Evolutionary conservation across 2,113 vertebrate genomes (phyloP).

Genomic region (Scatophagus argus): DNA sequence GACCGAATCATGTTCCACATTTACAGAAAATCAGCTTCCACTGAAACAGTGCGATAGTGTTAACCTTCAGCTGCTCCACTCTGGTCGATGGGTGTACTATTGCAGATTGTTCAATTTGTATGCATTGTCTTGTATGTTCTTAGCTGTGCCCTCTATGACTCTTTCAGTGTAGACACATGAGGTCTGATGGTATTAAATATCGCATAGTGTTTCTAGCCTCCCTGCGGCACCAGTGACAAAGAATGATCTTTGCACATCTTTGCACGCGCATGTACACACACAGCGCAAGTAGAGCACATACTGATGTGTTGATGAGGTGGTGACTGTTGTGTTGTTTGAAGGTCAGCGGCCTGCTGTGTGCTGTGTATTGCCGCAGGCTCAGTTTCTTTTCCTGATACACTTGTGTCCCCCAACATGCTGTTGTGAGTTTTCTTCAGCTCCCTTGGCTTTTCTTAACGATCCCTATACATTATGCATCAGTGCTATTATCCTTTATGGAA

Average conservation of each 20-base stretch:
- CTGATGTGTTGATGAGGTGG: slow-evolving; percentile 15
- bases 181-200: slow-evolving; percentile 8
- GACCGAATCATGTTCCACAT: too few relatives aligned
- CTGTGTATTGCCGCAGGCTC: background rate
- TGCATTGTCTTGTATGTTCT: background rate
- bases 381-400: slow-evolving; percentile 32
- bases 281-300: slow-evolving; percentile 1
- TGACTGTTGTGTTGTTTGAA: slow-evolving; percentile 44
- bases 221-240: background rate
- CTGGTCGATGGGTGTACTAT: background rate
- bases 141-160: background rate
- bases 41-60: background rate
- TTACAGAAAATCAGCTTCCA: background rate
- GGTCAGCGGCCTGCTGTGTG: slow-evolving; percentile 45
- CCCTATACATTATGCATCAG: slow-evolving; percentile 59
- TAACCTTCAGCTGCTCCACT: background rate
- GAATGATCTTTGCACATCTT: slow-evolving; percentile 4
- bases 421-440: slow-evolving; percentile 44
- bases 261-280: background rate
- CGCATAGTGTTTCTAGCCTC: background rate
- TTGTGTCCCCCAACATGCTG: background rate
- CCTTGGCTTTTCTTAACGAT: slow-evolving; percentile 44
- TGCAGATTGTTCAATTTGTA: background rate
- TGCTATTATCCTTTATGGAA: slow-evolving; percentile 45
- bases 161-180: background rate